Conservation (phyloP, 2,797 vertebrate genomes). For the Crypturellus tataupa region DNA sequence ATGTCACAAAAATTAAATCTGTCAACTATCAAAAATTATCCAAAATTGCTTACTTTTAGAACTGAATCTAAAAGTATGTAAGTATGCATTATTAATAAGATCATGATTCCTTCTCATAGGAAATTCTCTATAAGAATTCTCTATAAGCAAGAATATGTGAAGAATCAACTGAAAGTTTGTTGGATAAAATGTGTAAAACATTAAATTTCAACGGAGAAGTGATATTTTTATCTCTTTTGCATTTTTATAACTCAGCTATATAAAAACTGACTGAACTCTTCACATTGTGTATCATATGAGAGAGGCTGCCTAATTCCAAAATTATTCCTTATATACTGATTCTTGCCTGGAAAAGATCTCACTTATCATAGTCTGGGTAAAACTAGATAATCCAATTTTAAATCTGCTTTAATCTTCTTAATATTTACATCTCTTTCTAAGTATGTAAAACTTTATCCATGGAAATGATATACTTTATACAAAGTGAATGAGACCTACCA, state of each 20-base stretch:
- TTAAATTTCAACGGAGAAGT: background rate
- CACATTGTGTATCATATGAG: background rate
- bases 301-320: background rate
- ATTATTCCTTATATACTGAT: background rate
- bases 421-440: background rate
- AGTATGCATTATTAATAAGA: too few species aligned
- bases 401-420: background rate
- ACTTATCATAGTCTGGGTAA: background rate
- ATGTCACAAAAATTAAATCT: too few species aligned
- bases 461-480: background rate
- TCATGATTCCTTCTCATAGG: too few species aligned
- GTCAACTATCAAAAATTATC: too few species aligned
- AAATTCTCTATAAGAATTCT: too few species aligned
- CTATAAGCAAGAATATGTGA: too few species aligned
- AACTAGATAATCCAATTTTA: background rate
- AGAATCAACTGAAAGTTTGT: background rate
- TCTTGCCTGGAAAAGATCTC: background rate
- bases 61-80: too few species aligned
- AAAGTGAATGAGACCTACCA: background rate
- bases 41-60: too few species aligned
- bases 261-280: background rate
- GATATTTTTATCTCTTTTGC: background rate
- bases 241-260: background rate
- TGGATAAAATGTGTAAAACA: background rate
- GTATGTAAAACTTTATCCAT: background rate